A percentile compares a stretch with the other conserved stretches of the same genome.
These are phyloP conservation scores for Strongylocentrotus purpuratus DNA, from an alignment of 35 echinoderm and acorn worm species.

Conservation along the genomic window DNA sequence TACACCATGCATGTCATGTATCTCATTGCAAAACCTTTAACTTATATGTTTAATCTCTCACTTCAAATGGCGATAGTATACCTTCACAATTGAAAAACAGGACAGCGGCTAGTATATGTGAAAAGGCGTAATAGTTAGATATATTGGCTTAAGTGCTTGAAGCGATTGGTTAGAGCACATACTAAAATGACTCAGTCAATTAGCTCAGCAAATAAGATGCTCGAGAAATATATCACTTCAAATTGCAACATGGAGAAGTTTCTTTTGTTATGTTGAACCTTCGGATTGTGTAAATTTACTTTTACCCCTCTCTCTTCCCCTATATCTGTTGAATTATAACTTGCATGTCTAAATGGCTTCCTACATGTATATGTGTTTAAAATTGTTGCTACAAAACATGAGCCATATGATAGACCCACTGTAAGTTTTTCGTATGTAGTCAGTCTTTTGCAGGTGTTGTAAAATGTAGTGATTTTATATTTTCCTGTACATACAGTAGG, in stretches of 20 bases:
- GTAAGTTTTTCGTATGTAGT: too few relatives aligned
- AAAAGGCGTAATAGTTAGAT: background rate
- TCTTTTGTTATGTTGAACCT: background rate
- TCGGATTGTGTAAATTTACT: background rate
- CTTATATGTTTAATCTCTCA: too few relatives aligned
- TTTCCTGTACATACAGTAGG: too few relatives aligned
- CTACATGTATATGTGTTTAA: too few relatives aligned
- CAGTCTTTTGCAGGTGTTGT: too few relatives aligned
- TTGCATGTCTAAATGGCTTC: background rate
- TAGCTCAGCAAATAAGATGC: background rate
- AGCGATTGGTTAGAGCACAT: conserved; percentile 1
- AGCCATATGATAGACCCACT: too few relatives aligned
- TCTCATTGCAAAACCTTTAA: too few relatives aligned
- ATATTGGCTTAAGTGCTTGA: background rate
- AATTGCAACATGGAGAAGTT: background rate
- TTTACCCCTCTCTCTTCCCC: background rate
- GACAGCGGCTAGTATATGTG: background rate
- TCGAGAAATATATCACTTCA: background rate
- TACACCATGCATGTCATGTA: too few relatives aligned
- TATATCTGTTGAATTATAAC: background rate
- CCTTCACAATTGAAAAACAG: too few relatives aligned
- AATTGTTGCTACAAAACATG: too few relatives aligned
- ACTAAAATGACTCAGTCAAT: background rate
- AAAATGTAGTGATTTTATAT: too few relatives aligned
- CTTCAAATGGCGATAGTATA: too few relatives aligned